Evolutionary conservation across 2,113 vertebrate genomes (phyloP), one percentile per base, ranked within the genome.

Genomic region (Alligator sinensis): DNA sequence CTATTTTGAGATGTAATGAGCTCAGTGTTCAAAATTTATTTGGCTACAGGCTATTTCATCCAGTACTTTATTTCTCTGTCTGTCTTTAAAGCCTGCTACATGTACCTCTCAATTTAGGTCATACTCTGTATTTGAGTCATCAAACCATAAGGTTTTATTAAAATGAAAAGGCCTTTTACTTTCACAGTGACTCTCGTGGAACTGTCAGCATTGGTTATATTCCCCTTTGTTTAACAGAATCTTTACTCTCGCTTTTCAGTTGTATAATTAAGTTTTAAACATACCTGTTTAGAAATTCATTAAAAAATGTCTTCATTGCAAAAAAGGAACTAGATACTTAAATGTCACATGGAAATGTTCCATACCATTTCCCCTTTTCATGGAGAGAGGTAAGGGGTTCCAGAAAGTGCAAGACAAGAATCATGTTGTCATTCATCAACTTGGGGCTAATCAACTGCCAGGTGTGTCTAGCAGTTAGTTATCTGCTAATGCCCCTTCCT

Each of bases 51-150:
- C 2, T 86, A 34, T 88, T 93, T 96, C 76, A 83, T 89, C 54
- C 47, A 86, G n/a, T 83, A 88, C 58, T 21, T 96, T 82, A 68
- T 86, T 91, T 95, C 91, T 16, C 9, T 82, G n/a, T 25, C 83
- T 91, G 13, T 80, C 93, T 94, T 88, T 82, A 88, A 75, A 94
- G n/a, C 58, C 63, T 34, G 25, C 30, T 80, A 1, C 74, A 78
- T 78, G n/a, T 93, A 58, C 85, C 93, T 92, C 84, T 87, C 76
- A 90, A 89, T 93, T 93, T 66, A 76, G 25, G 58, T 75, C 34
- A 84, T 75, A 88, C 58, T 72, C 25, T 91, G 34, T 72, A 74
- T 72, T 90, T 68, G 57, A 54, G 77, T 61, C 62, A 84, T 82
- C 62, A 84, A 61, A 76, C 5, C 77, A 4, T 80, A 82, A 86